Base-by-base conservation (phyloP, 2,797 vertebrate genomes). In the Selene dorsalis region DNA sequence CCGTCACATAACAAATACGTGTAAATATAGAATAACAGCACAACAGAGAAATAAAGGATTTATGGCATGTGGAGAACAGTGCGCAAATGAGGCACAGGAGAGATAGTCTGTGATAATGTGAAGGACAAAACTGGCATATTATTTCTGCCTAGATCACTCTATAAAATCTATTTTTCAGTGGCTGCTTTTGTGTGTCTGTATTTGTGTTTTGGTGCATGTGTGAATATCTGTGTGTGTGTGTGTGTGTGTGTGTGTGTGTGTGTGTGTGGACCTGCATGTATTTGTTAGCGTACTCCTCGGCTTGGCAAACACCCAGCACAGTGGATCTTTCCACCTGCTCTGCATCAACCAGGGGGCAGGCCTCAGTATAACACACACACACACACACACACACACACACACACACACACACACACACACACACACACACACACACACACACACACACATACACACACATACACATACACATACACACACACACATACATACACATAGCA, bases 21-120 rank as follows among this genome's bases (percentile, higher is more conserved):
- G 87, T 89, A 92, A 93, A 92, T 91, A 93, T 88, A 90, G 90
- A 90, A 91, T 91, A 92, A 88, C 87, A 84, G 84, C 85, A 89
- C 84, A 90, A 91, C 85, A 87, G 88, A 91, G 88, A 83, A 84
- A 84, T 77, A 79, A 86, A 90, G 87, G 85, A 84, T 84, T 90
- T 82, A 72, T 81, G 69, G 80, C 77, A 20, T 76, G 87, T 65
- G 82, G 87, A 85, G 86, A 89, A 82, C 74, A 2, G 38, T 0
- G 73, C n/a, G 10, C 79, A 93, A 94, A 93, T 71, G 85, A 92
- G 91, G 62, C 91, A 90, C 90, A 62, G 79, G 92, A 93, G 93
- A 90, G 81, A 84, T 30, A 52, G 84, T 62, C 48, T 82, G 78
- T 76, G 87, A 77, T 88, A 87, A 90, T 78, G 88, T 89, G 90